phyloP scores from a whole-genome alignment of 2,113 vertebrate genomes.

The Etheostoma spectabile region DNA sequence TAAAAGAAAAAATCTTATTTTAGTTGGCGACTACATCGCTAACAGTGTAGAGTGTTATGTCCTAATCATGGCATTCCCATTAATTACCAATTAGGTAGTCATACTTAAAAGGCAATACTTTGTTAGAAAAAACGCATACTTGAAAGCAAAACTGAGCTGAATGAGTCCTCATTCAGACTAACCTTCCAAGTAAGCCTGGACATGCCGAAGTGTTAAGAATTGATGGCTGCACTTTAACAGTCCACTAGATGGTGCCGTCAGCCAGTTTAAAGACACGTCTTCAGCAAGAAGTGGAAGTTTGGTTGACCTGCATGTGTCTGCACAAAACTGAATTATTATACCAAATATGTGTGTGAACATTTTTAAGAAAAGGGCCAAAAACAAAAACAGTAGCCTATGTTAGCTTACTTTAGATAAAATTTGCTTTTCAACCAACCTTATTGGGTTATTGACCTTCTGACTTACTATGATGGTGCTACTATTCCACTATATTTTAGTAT shows the following conservation, averaged over 20 bases:
- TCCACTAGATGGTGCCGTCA: conserved; percentile 68
- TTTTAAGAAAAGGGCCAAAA: neutral
- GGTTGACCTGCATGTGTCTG: neutral
- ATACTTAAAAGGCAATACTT: neutral
- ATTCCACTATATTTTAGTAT: neutral
- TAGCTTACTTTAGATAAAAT: neutral
- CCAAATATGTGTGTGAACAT: neutral
- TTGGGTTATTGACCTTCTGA: too few species aligned
- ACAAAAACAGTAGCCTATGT: neutral
- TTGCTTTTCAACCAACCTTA: neutral
- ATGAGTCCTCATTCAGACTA: neutral
- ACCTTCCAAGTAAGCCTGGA: neutral
- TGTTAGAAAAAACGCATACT: neutral
- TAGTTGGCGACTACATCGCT: neutral
- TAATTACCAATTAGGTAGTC: neutral
- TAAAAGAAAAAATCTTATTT: too few species aligned
- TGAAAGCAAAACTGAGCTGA: neutral
- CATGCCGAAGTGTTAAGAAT: too few species aligned
- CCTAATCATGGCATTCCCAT: neutral
- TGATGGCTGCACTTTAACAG: neutral
- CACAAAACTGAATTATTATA: neutral
- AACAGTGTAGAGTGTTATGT: neutral
- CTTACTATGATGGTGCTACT: neutral
- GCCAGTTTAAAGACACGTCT: neutral
- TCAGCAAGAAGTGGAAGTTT: conserved; percentile 4